Base-by-base conservation (phyloP, 2,797 vertebrate species). In the Anabacerthia variegaticeps region DNA sequence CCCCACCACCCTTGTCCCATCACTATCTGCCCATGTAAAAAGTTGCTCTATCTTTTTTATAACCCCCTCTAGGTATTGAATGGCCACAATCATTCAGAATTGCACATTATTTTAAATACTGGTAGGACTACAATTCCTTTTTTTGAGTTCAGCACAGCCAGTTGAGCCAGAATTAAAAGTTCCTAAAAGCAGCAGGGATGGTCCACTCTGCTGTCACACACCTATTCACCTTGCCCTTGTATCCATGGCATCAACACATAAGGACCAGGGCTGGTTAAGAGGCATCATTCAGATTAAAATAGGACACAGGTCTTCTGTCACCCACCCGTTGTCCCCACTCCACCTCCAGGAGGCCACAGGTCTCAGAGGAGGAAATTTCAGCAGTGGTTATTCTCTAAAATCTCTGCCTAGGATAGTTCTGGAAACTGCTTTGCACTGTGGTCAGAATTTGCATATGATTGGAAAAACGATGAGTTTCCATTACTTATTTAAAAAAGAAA, bases 331-430 rank as follows among this genome's bases (percentile, higher is more conserved):
- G 24, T 8, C 36, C 18, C 7, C 27, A 65, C 5, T 7, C 9
- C 37, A 55, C 4, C 2, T 0, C 23, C 43, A 48, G 0, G 0
- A 68, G 18, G 8, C 7, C 20, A 10, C 24, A 8, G 19, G 0
- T 48, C 30, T 74, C 3, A 0, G 30, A n/a, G 49, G 24, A 48
- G n/a, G 8, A 85, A 19, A 28, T 16, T 82, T 66, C 44, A 71
- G 22, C 65, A 27, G 49, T 16, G 58, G 20, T 86, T 30, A 36
- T 81, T 93, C 88, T 88, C 83, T 86, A 80, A 93, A 85, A 66
- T 27, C 30, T 52, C 46, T 86, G 37, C 28, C 73, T 34, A 36
- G 76, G 55, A 76, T 62, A 44, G 43, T 22, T 68, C 76, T 84
- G 76, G 16, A 71, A 92, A 88, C 37, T 19, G 20, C 36, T 37